Evolutionary conservation across 2,113 vertebrate species (phyloP).

Genomic region (Ameiurus melas): DNA sequence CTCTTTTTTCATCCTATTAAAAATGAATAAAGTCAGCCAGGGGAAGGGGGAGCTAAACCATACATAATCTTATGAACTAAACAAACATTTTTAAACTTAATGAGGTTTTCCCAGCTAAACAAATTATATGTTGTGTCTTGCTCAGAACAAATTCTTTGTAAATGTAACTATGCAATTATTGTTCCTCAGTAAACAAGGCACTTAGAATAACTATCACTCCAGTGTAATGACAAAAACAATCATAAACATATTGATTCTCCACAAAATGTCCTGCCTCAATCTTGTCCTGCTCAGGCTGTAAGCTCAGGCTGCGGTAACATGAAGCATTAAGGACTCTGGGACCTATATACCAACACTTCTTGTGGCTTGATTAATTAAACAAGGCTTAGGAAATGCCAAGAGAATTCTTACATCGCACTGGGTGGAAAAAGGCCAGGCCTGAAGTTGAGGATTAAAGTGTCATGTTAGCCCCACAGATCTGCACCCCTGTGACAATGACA

Average conservation of each 20-base stretch:
- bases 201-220: background rate
- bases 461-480: background rate
- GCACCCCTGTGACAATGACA: background rate
- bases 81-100: no score
- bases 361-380: conserved; percentile 63
- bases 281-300: conserved; percentile 29
- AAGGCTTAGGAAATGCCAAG: conserved; percentile 63
- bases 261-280: background rate
- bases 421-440: background rate
- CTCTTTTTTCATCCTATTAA: no score
- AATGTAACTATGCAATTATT: background rate
- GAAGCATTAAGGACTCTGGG: conserved; percentile 46
- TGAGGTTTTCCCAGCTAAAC: no score
- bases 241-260: conserved; percentile 14
- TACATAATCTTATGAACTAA: no score
- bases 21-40: no score
- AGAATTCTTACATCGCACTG: conserved; percentile 54
- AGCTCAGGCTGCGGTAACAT: conserved; percentile 44
- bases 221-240: conserved; percentile 28
- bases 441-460: background rate
- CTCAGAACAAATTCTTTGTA: conserved; percentile 13
- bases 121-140: conserved; percentile 1
- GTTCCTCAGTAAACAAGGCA: conserved; percentile 9
- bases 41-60: no score
- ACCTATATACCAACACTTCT: conserved; percentile 62